Percentiles rank a stretch among this genome's conserved stretches.
Evolutionary conservation across 2,888 invertebrate genomes (phyloP).

Genomic region (Amblyjoppa fuscipennis): DNA sequence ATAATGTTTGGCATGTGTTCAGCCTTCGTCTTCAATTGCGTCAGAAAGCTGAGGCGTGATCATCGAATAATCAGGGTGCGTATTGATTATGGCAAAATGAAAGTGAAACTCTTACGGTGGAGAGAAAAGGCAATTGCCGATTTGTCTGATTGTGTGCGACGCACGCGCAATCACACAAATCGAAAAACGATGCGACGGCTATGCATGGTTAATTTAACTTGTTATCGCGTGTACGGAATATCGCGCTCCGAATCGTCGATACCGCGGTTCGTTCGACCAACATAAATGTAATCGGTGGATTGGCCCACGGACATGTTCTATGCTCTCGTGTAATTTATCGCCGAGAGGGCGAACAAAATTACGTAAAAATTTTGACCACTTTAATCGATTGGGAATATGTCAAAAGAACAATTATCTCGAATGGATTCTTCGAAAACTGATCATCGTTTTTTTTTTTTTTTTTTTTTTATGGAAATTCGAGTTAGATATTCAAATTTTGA

Average conservation of each 20-base stretch:
- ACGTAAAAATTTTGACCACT: not conserved
- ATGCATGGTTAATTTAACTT: slow-evolving; percentile 2
- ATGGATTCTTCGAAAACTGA: not conserved
- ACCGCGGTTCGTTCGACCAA: not conserved
- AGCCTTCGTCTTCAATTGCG: slow-evolving; percentile 95
- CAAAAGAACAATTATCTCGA: not conserved
- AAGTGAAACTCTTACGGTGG: not conserved
- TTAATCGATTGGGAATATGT: slow-evolving; percentile 1
- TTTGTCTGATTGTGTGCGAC: too few species aligned
- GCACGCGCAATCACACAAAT: not conserved
- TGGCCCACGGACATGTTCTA: not conserved
- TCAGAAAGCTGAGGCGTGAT: slow-evolving; percentile 94
- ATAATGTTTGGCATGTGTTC: slow-evolving; percentile 95
- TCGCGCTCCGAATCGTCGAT: not conserved
- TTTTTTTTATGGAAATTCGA: too few species aligned
- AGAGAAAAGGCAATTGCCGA: not conserved
- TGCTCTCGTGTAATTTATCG: slow-evolving; percentile 1
- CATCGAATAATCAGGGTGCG: slow-evolving; percentile 94
- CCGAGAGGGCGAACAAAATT: not conserved
- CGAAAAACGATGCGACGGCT: not conserved
- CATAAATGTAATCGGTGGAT: slow-evolving; percentile 13
- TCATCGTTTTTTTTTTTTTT: too few species aligned
- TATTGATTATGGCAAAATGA: slow-evolving; percentile 59
- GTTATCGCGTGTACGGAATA: not conserved
- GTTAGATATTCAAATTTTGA: too few species aligned